phyloP scores from a whole-genome alignment of 2,113 vertebrate genomes.

The Notiomystis cincta region DNA sequence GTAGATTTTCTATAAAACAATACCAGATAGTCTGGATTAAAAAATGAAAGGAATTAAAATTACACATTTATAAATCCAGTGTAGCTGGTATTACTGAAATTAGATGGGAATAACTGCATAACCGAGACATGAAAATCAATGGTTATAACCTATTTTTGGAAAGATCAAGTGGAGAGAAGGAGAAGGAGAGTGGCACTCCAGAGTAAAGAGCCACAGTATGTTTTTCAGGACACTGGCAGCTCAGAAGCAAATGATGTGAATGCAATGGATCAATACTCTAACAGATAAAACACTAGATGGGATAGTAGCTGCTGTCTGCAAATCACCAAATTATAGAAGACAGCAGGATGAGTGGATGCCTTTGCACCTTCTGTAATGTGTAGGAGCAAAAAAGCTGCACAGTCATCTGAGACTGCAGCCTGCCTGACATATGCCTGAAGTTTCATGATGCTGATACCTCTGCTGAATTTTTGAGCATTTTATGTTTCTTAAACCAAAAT shows the following conservation, averaged over 20 bases:
- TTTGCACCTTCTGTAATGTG: neutral
- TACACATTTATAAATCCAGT: neutral
- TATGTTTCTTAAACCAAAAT: neutral
- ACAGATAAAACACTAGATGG: conserved; percentile 25
- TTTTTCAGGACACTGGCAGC: conserved; percentile 2
- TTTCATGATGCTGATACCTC: neutral
- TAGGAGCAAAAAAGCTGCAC: neutral
- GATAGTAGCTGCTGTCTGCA: conserved; percentile 29
- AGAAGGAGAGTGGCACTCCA: neutral
- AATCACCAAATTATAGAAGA: conserved; percentile 30
- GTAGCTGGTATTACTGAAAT: neutral
- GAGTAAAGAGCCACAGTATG: neutral
- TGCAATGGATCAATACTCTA: conserved; percentile 32
- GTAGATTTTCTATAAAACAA: neutral
- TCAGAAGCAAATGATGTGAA: conserved; percentile 29
- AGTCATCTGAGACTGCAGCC: neutral
- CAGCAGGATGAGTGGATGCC: neutral
- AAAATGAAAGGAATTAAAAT: neutral
- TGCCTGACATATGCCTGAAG: neutral
- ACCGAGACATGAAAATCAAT: conserved; percentile 6
- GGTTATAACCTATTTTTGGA: conserved; percentile 2
- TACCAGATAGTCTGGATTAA: neutral
- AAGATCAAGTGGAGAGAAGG: neutral
- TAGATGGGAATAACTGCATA: neutral
- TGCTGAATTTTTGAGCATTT: neutral